These are phyloP conservation scores for Thyatira batis DNA, from an alignment of 2,888 invertebrate genomes.

Conservation along the genomic window DNA sequence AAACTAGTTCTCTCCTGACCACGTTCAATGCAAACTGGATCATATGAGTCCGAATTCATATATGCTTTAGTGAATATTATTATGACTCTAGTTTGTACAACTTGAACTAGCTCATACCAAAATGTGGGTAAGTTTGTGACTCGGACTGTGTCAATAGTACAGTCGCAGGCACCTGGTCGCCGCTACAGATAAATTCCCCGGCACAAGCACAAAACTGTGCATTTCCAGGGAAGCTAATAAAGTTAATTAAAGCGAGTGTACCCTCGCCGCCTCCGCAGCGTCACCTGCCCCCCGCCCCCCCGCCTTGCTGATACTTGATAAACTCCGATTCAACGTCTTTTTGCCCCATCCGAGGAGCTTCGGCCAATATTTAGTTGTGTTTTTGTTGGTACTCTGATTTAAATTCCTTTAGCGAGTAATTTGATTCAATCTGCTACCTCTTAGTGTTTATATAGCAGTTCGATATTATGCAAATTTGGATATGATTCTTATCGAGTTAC, in stretches of 20 bases:
- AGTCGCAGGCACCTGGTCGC: neutral
- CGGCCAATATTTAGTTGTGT: conserved; percentile 1
- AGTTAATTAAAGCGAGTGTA: conserved; percentile 19
- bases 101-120: neutral
- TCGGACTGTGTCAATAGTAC: neutral
- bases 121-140: neutral
- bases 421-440: neutral
- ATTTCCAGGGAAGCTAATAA: conserved; percentile 12
- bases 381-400: neutral
- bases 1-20: no score
- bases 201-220: neutral
- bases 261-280: conserved; percentile 1
- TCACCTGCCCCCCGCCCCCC: neutral
- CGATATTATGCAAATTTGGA: no score
- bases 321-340: neutral
- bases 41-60: no score
- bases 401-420: neutral
- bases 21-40: no score
- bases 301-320: conserved; percentile 1
- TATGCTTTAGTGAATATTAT: no score
- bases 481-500: no score
- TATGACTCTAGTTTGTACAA: no score
- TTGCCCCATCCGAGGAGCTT: neutral
- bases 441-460: neutral
- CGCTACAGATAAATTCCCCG: neutral